Evolutionary conservation across 2,797 vertebrate genomes (phyloP).

Genomic region (Lemur catta): DNA sequence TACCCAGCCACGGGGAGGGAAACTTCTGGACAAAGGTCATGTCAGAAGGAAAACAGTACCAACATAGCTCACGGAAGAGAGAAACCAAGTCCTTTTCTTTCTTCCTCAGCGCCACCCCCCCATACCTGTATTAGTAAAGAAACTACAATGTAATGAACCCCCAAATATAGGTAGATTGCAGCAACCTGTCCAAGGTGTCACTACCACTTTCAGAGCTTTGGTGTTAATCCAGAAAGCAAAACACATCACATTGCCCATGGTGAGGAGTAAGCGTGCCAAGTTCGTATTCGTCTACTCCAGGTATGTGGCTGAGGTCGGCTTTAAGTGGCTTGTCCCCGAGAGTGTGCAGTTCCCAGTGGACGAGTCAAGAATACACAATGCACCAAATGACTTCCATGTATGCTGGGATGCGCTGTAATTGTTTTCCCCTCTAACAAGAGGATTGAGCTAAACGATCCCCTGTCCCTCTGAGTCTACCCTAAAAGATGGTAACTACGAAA

Average conservation of each 20-base stretch:
- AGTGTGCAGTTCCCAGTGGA: accelerated
- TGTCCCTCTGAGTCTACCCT: neutral
- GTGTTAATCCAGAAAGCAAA: neutral
- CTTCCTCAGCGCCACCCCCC: neutral
- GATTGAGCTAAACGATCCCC: neutral
- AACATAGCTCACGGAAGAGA: neutral
- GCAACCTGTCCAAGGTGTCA: neutral
- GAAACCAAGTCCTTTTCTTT: neutral
- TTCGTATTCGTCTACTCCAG: neutral
- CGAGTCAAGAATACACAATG: accelerated
- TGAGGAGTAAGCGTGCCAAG: neutral
- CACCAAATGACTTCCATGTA: accelerated
- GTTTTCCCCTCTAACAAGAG: neutral
- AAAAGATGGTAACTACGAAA: neutral
- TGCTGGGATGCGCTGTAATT: neutral
- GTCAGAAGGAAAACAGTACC: constrained; percentile 2
- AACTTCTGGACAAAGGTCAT: neutral
- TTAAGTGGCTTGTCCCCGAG: neutral
- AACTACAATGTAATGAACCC: neutral
- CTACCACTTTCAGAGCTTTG: neutral
- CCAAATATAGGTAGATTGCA: accelerated
- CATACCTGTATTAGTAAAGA: neutral
- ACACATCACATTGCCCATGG: neutral
- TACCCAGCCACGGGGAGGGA: neutral
- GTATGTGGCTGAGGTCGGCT: neutral